Percentiles rank a stretch among this genome's conserved stretches.
These are phyloP conservation scores for Cerastis rubricosa DNA, from an alignment of 2,888 invertebrate genomes.

Conservation along the genomic window DNA sequence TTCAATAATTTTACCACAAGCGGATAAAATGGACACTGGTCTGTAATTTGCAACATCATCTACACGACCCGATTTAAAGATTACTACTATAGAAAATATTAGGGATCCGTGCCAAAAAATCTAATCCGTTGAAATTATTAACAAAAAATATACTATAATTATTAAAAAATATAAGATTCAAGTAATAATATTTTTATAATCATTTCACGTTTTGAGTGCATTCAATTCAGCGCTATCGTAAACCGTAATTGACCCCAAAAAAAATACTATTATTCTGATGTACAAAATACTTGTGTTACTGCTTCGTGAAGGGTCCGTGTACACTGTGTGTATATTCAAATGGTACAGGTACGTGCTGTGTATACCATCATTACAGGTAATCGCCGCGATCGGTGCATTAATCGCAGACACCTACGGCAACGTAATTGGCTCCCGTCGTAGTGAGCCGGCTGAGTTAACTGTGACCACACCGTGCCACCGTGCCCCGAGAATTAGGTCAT, in stretches of 20 bases:
- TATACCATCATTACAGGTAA: conserved; percentile 35
- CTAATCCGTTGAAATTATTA: no score
- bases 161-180: no score
- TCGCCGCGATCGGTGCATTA: conserved; percentile 33
- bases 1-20: no score
- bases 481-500: conserved; percentile 1
- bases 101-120: no score
- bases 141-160: no score
- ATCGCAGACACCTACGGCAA: conserved; percentile 14
- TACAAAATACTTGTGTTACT: not conserved
- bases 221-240: not conserved
- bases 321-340: not conserved
- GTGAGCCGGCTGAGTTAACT: not conserved
- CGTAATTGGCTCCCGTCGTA: conserved; percentile 30
- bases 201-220: not conserved
- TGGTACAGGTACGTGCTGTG: conserved; percentile 11
- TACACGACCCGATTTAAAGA: no score
- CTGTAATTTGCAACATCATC: no score
- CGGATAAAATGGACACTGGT: no score
- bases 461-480: not conserved
- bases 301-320: not conserved
- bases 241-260: not conserved
- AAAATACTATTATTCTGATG: not conserved
- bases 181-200: no score
- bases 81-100: no score